Conservation (phyloP, 2,888 invertebrate species). For the Zeuzera pyrina region DNA sequence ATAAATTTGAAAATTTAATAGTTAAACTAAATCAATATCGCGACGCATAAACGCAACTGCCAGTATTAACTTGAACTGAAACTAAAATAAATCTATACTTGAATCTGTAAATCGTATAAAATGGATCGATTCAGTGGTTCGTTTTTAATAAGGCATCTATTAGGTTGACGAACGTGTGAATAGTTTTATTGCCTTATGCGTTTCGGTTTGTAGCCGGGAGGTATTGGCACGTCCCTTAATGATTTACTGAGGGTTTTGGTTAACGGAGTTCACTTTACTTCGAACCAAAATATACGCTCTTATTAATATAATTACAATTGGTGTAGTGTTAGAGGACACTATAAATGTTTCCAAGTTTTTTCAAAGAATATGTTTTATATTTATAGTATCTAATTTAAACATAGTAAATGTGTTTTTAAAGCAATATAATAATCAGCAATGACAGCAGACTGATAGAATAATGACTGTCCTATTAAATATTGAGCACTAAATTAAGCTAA, state of each 20-base stretch:
- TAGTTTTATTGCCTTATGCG: conserved; percentile 67
- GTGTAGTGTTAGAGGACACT: no score
- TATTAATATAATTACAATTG: no score
- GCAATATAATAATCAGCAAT: no score
- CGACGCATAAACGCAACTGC: conserved; percentile 42
- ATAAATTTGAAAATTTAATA: conserved; percentile 47
- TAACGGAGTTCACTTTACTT: no score
- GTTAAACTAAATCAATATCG: conserved; percentile 31
- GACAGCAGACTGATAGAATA: no score
- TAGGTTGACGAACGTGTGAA: conserved; percentile 69
- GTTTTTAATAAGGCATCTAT: conserved; percentile 68
- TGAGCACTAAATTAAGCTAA: no score
- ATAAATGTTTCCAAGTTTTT: no score
- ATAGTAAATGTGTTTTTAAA: no score
- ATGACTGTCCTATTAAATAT: no score
- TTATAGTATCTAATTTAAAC: no score
- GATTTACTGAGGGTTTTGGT: conserved; percentile 35
- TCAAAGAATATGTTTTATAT: no score
- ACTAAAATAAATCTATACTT: conserved; percentile 17
- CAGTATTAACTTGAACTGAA: conserved; percentile 46
- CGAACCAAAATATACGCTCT: no score
- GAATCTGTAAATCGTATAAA: conserved; percentile 41
- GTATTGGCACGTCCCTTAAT: conserved; percentile 59
- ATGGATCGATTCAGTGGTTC: conserved; percentile 12
- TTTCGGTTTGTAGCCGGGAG: conserved; percentile 31